Base-by-base conservation (phyloP, 2,797 vertebrate species). In the Orientallactaga sibirica region DNA sequence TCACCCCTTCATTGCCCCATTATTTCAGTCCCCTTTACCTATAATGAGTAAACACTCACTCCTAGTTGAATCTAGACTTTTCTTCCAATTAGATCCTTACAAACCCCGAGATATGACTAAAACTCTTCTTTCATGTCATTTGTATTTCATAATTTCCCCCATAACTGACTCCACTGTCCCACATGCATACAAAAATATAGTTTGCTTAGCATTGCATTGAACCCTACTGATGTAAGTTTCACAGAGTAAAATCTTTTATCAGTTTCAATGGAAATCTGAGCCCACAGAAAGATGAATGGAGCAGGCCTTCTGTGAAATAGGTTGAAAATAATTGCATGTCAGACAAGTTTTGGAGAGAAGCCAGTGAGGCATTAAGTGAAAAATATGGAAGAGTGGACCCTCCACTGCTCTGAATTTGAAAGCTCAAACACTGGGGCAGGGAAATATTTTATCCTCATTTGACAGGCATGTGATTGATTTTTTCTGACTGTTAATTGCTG, bases 261-360 rank as follows among this genome's bases (percentile, higher is more conserved):
- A 67, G 55, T 92, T 96, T 93, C 91, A 80, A 10, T 78, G 48
- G 95, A 95, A 97, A 95, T 86, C 77, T 62, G 61, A 58, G 89
- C 78, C 86, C 77, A n/a, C 48, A 67, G 71, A 77, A 95, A 96
- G 96, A 95, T 92, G 88, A 96, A 94, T 96, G 79, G 88, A 88
- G 18, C 68, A 75, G 79, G 86, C 76, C 48, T 93, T 88, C 92
- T 81, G 86, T 92, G 96, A 94, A 95, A 77, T 55, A 90, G 94
- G 79, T 41, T 90, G 92, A 92, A 81, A 95, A 94, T 96, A 95
- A 96, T 89, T 93, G 90, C 73, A 27, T 68, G 86, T 95, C 97
- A 92, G 93, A 48, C 70, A 86, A 94, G 67, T 86, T 96, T 95
- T 86, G 97, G 94, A 94, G 41, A 90, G 83, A 29, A 92, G 94